These are phyloP conservation scores for Eupithecia tripunctaria DNA, from an alignment of 2,888 invertebrate genomes.

Conservation along the genomic window DNA sequence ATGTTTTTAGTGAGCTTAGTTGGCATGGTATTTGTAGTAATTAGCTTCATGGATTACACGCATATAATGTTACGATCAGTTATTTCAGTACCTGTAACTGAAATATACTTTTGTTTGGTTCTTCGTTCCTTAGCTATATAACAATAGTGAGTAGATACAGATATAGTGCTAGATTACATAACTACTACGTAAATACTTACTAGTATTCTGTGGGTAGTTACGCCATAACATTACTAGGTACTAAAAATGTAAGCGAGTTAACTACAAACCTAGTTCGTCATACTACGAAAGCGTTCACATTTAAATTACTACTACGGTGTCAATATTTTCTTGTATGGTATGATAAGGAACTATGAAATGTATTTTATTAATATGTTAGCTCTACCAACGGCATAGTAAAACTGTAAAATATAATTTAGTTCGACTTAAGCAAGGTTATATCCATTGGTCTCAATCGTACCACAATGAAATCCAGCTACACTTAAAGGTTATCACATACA, in stretches of 20 bases:
- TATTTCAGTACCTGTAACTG: neutral
- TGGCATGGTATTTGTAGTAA: neutral
- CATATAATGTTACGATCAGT: neutral
- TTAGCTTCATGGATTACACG: neutral
- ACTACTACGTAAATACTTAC: neutral
- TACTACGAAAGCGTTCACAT: no score
- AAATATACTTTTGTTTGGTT: neutral
- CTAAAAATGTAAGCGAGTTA: no score
- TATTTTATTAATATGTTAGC: neutral
- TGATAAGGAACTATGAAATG: neutral
- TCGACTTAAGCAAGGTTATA: neutral
- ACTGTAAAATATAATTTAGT: neutral
- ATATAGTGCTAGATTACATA: neutral
- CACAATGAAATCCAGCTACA: constrained; percentile 19
- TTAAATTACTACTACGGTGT: neutral
- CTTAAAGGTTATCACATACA: constrained; percentile 32
- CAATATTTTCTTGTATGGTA: neutral
- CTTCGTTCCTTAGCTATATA: neutral
- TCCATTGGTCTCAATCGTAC: constrained; percentile 13
- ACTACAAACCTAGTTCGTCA: no score
- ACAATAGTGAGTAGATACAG: neutral
- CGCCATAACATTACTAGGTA: neutral
- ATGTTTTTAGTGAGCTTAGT: neutral
- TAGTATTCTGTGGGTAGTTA: neutral
- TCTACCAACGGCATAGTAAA: neutral